Evolutionary conservation across 2,113 vertebrate genomes (phyloP).

Genomic region (Cololabis saira): DNA sequence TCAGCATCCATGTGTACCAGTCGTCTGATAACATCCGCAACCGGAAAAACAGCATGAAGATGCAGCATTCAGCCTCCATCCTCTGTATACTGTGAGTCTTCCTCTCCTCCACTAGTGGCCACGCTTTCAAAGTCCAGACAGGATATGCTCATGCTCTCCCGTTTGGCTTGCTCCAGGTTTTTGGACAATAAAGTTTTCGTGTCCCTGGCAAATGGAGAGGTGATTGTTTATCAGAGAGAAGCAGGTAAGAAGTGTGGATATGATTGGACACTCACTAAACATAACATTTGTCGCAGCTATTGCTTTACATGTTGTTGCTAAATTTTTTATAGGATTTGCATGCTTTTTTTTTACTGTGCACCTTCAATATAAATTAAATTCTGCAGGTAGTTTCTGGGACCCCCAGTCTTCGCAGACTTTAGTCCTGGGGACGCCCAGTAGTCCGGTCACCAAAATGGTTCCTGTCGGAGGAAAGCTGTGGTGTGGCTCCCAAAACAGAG

Average conservation of each 20-base stretch:
- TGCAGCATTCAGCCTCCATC: conserved; percentile 92
- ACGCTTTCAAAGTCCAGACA: not conserved
- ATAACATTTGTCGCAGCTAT: too few relatives aligned
- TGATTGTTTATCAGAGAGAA: conserved; percentile 95
- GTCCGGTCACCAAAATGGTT: conserved; percentile 96
- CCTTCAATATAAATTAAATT: conserved; percentile 1
- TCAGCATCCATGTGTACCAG: conserved; percentile 97
- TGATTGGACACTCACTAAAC: too few relatives aligned
- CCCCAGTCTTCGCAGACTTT: conserved; percentile 92
- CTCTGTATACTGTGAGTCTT: conserved; percentile 93
- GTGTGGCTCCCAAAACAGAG: conserved; percentile 95
- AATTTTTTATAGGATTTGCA: not conserved
- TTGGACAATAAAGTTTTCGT: conserved; percentile 98
- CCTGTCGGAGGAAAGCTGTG: conserved; percentile 91
- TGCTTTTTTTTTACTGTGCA: not conserved
- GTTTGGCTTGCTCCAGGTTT: conserved; percentile 80
- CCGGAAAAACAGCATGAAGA: conserved; percentile 99
- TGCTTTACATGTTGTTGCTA: too few relatives aligned
- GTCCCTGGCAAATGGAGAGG: conserved; percentile 93
- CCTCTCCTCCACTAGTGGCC: too few relatives aligned
- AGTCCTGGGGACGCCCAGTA: conserved; percentile 86
- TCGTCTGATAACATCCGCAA: conserved; percentile 98
- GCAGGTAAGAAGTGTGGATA: conserved; percentile 89
- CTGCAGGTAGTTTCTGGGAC: conserved; percentile 96
- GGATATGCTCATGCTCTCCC: not conserved